Evolutionary conservation across 2,888 invertebrate species (phyloP).

Genomic region (Dendrolimus pini): DNA sequence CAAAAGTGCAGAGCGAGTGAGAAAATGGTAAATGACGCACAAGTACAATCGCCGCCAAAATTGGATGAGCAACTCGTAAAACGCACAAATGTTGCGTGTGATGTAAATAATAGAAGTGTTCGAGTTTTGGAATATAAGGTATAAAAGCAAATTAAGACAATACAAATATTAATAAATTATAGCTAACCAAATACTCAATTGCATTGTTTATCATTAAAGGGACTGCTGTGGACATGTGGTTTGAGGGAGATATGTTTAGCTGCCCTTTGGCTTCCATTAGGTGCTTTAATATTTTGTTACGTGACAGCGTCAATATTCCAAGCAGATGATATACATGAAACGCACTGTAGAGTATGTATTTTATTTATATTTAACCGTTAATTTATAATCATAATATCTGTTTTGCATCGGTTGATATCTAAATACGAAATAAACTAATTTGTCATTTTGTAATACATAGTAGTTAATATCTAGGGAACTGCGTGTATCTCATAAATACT

Average conservation of each 20-base stretch:
- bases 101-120: constrained; percentile 39
- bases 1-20: constrained; percentile 40
- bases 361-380: constrained; percentile 2
- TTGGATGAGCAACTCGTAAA: constrained; percentile 45
- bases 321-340: constrained; percentile 95
- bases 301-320: constrained; percentile 93
- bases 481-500: no score
- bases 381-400: background rate
- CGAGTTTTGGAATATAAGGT: constrained; percentile 62
- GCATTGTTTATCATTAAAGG: constrained; percentile 36
- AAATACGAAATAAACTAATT: no score
- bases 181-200: constrained; percentile 3
- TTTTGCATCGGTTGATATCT: background rate
- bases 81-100: constrained; percentile 49
- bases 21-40: constrained; percentile 72
- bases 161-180: background rate
- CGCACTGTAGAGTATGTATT: constrained; percentile 91
- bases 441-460: no score
- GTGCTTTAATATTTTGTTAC: constrained; percentile 91
- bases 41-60: constrained; percentile 61
- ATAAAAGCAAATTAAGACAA: background rate
- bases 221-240: constrained; percentile 83
- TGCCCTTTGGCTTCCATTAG: constrained; percentile 90
- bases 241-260: constrained; percentile 88
- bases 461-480: no score